Evolutionary conservation across 2,888 invertebrate genomes (phyloP).

Genomic region (Ashinkailepas kermadecensis): DNA sequence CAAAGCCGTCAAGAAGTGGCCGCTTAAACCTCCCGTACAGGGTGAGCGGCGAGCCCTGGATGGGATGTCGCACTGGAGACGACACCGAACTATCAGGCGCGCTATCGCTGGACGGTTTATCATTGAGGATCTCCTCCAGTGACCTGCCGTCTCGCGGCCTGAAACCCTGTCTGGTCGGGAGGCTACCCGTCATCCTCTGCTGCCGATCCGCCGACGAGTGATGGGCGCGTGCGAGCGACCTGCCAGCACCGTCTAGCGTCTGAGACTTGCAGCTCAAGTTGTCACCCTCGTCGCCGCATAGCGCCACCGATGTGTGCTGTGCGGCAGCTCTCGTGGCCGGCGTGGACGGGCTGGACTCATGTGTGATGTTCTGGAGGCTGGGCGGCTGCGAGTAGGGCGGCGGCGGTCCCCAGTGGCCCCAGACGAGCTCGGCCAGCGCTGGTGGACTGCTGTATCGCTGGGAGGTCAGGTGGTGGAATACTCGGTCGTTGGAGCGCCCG

Average conservation of each 20-base stretch:
- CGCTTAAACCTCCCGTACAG: constrained; percentile 45
- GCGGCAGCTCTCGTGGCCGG: constrained; percentile 70
- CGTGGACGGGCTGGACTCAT: constrained; percentile 27
- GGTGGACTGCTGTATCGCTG: constrained; percentile 54
- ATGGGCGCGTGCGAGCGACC: constrained; percentile 34
- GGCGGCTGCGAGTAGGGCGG: constrained; percentile 59
- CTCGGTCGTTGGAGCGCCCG: constrained; percentile 33
- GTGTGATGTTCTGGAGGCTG: constrained; percentile 31
- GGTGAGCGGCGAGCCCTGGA: constrained; percentile 30
- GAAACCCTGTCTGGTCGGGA: constrained; percentile 66
- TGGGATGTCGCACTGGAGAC: constrained; percentile 34
- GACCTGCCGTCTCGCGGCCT: constrained; percentile 53
- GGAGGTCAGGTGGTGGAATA: constrained; percentile 58
- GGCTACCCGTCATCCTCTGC: constrained; percentile 58
- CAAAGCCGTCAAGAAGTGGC: constrained; percentile 55
- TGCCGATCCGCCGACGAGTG: constrained; percentile 72
- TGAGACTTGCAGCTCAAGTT: constrained; percentile 73
- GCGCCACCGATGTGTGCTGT: constrained; percentile 71
- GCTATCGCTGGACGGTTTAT: constrained; percentile 35
- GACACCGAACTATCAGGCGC: constrained; percentile 36
- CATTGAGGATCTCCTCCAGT: constrained; percentile 60
- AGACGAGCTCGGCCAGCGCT: constrained; percentile 32
- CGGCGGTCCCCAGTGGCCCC: constrained; percentile 73
- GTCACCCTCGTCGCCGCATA: constrained; percentile 74
- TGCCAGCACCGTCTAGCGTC: constrained; percentile 53